Conservation (phyloP, 2,113 vertebrate species). For the Phaethon lepturus region DNA sequence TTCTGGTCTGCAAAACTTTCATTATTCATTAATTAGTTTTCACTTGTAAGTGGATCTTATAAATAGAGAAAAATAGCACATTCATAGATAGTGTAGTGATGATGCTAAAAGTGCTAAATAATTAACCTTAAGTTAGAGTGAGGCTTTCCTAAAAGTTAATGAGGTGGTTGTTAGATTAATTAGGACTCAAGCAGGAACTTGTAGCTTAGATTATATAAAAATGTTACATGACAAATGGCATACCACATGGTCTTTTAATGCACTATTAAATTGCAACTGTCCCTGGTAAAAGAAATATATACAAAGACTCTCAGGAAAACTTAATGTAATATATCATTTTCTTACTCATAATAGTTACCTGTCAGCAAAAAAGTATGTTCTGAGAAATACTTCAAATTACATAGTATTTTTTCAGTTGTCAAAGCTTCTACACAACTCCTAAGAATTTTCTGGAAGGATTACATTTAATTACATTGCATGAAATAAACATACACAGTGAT, state of each 20-base stretch:
- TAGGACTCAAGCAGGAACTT: conserved; percentile 79
- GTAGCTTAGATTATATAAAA: conserved; percentile 81
- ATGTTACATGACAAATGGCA: conserved; percentile 86
- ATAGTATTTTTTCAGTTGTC: background rate
- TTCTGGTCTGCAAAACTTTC: background rate
- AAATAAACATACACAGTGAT: background rate
- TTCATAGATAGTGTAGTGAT: background rate
- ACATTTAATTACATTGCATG: background rate
- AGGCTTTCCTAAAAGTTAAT: conserved; percentile 85
- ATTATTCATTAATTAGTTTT: conserved; percentile 1
- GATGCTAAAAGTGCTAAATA: conserved; percentile 72
- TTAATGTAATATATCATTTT: conserved; percentile 82
- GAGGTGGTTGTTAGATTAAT: conserved; percentile 89
- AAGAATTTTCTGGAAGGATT: background rate
- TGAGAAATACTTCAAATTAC: conserved; percentile 67
- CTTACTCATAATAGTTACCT: conserved; percentile 83
- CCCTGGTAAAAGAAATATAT: conserved; percentile 82
- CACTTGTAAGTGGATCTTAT: background rate
- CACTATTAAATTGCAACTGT: conserved; percentile 88
- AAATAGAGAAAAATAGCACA: conserved; percentile 27
- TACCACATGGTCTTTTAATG: conserved; percentile 87
- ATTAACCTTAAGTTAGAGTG: conserved; percentile 85
- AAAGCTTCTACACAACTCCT: background rate
- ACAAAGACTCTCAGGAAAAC: conserved; percentile 82
- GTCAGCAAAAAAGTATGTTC: conserved; percentile 53